Conservation (phyloP, 2,888 invertebrate species). For the Unio pictorum region DNA sequence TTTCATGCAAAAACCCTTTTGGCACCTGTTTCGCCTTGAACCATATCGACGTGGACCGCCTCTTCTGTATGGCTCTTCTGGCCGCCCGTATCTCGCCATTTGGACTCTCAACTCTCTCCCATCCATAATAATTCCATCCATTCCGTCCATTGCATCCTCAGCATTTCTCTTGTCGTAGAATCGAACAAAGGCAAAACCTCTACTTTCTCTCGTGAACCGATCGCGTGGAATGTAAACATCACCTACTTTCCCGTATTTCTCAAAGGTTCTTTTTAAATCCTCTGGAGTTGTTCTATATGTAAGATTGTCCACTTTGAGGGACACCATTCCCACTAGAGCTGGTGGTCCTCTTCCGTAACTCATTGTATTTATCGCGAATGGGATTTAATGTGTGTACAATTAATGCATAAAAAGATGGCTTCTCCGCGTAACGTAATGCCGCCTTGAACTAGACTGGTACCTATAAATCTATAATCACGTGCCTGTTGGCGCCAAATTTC, state of each 20-base stretch:
- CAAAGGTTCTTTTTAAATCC: conserved; percentile 80
- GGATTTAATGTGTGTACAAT: too few relatives aligned
- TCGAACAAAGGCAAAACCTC: conserved; percentile 96
- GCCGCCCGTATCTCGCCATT: conserved; percentile 97
- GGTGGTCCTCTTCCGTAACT: conserved; percentile 64
- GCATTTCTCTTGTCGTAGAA: conserved; percentile 94
- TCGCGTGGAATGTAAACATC: conserved; percentile 99
- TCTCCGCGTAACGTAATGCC: too few relatives aligned
- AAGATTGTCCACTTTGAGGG: conserved; percentile 96
- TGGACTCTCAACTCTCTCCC: conserved; percentile 97
- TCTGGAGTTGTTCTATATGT: conserved; percentile 98
- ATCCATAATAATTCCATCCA: conserved; percentile 97
- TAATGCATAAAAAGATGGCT: too few relatives aligned
- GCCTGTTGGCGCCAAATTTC: too few relatives aligned
- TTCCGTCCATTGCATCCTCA: conserved; percentile 96
- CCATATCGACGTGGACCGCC: conserved; percentile 73
- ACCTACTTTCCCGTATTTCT: conserved; percentile 98
- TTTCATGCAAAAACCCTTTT: too few relatives aligned
- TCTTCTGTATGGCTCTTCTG: conserved; percentile 79
- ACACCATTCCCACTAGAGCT: conserved; percentile 83
- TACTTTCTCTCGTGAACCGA: conserved; percentile 91
- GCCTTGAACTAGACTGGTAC: too few relatives aligned
- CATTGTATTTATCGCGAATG: conserved; percentile 32
- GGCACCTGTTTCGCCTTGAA: too few relatives aligned
- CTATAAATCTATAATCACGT: too few relatives aligned